Evolutionary conservation across 2,888 invertebrate species (phyloP), one percentile per base, ranked within the genome.

Genomic region (Diarsia rubi): DNA sequence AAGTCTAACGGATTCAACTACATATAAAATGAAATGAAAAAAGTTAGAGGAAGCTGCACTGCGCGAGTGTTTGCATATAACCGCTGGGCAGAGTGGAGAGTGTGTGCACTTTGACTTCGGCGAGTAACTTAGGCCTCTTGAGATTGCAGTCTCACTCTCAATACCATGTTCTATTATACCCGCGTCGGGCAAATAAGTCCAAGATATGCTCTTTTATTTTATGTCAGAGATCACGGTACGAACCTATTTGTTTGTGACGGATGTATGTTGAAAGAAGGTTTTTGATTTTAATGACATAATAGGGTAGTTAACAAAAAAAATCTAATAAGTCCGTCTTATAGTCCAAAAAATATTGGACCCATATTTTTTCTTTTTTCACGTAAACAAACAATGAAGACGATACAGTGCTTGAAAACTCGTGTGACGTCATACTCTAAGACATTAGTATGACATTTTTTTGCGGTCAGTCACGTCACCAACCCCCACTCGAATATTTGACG

Each of bases 11-110:
- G 83, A 75, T 76, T 80, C 68, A 81, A 84, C 83, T 85, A 85
- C 77, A 88, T 90, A 88, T 87, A 87, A 90, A 91, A 91, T 89
- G 89, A 92, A 92, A 93, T 93, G 92, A 93, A 92, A 92, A 93
- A 93, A 92, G 92, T 93, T 93, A 82, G 84, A 73, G 80, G 76
- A 81, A 88, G 76, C 78, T 86, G 86, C 86, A 85, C 79, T 69
- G 81, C 75, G 73, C 69, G 76, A 92, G 91, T 93, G 91, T 91
- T 92, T 93, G 92, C 90, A 86, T 89, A 90, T 77, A 89, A 88
- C 88, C 65, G 79, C 87, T 90, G 82, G 84, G 86, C 88, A 84
- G 88, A 88, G 86, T 86, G 84, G 86, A 83, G 83, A 88, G 86
- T 88, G 90, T 88, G 77, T 88, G 82, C 89, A 86, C 83, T 87